A percentile compares a stretch with the other conserved stretches of the same genome.
phyloP scores from a whole-genome alignment of 2,888 invertebrate genomes.

The Aromia moschata region DNA sequence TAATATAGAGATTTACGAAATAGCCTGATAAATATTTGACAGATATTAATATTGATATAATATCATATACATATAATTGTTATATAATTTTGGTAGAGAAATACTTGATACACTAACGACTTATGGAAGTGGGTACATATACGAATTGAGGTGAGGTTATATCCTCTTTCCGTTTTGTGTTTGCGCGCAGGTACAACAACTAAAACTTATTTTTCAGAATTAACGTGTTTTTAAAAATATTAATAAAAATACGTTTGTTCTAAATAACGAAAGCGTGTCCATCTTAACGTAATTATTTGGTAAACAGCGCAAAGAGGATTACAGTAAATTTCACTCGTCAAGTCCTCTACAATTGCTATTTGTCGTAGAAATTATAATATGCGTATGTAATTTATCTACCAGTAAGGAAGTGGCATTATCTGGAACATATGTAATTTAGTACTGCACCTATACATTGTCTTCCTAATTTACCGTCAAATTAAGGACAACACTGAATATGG shows the following conservation, averaged over 20 bases:
- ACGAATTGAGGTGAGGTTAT: no score
- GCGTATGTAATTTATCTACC: slow-evolving; percentile 4
- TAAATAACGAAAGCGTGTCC: slow-evolving; percentile 29
- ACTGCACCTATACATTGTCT: neutral
- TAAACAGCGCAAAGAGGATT: slow-evolving; percentile 16
- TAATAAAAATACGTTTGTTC: slow-evolving; percentile 15
- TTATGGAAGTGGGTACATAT: no score
- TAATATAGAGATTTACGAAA: no score
- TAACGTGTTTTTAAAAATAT: no score
- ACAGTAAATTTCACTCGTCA: slow-evolving; percentile 17
- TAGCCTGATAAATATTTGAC: no score
- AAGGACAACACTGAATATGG: neutral
- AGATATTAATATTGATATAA: no score
- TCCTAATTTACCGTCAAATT: neutral
- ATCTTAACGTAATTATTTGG: slow-evolving; percentile 20
- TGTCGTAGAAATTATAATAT: slow-evolving; percentile 16
- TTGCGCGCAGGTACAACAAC: no score
- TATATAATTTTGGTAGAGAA: no score
- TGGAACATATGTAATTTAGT: neutral
- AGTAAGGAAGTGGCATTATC: neutral
- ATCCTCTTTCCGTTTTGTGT: no score
- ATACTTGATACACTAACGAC: no score
- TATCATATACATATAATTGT: no score
- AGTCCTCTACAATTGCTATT: slow-evolving; percentile 8
- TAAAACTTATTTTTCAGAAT: no score